Base-by-base conservation (phyloP, 2,888 invertebrate species). In the Phorcus lineatus region DNA sequence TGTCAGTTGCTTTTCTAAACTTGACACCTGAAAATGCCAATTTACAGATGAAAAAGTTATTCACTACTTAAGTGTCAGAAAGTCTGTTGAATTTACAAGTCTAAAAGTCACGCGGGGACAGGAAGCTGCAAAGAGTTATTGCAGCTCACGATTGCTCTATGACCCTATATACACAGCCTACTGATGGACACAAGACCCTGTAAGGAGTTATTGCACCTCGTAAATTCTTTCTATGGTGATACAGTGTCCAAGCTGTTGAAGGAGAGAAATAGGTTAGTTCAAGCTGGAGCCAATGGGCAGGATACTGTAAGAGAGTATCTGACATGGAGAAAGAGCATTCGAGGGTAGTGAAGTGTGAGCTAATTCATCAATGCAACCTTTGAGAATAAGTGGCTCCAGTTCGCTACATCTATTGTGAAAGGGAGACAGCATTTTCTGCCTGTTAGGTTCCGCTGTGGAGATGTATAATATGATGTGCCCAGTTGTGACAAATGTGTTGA, bases 91-190 rank as follows among this genome's bases (percentile, higher is more conserved):
- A 47, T 47, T 47, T 47, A 47, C 47, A 47, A 47, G 47, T 47
- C 4, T 47, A 47, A 47, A 47, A 47, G 47, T 47, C 47, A 47
- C 47, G 13, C 28, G 28, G 28, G 62, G 62, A 62, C 62, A 62
- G 62, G 62, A 62, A 62, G 62, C 62, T 62, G 62, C 28, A 62
- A 62, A 28, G 62, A 62, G 62, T 62, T 62, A 62, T 62, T 62
- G 28, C 62, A 62, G 28, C 62, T 62, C 62, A 16, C 28, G 28
- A 62, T 62, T 62, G 62, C 62, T 62, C 62, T 62, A 62, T 62
- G 62, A 62, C 62, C 62, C 24, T 62, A 28, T 62, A 22, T 62
- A 62, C 62, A 62, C 28, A 62, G 28, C 28, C 16, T 11, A 62
- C 24, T 62, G 62, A 62, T 62, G 62, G 62, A 62, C 62, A 62